A percentile compares a stretch with the other conserved stretches of the same genome.
Conservation (phyloP, 2,113 vertebrate species). For the Martes martes region DNA sequence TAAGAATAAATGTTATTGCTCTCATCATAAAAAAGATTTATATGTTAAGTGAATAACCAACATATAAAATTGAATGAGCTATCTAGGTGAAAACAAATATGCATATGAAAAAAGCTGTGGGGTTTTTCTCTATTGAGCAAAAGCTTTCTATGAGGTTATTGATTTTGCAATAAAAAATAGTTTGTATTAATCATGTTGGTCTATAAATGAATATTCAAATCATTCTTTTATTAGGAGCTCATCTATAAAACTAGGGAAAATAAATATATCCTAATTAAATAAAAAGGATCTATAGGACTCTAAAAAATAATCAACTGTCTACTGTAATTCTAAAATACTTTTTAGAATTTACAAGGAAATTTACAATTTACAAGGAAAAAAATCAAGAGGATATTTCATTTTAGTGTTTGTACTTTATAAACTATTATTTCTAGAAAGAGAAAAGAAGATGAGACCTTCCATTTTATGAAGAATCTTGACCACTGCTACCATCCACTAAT, state of each 20-base stretch:
- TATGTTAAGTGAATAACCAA: neutral
- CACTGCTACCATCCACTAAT: neutral
- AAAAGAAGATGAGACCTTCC: accelerated
- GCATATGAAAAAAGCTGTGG: neutral
- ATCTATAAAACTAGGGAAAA: neutral
- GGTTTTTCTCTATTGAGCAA: neutral
- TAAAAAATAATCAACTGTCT: neutral
- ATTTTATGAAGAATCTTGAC: neutral
- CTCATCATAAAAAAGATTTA: neutral
- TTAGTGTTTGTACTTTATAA: neutral
- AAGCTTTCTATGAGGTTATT: neutral
- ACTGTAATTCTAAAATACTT: neutral
- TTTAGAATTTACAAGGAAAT: neutral
- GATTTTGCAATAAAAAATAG: neutral
- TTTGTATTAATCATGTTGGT: neutral
- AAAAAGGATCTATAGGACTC: neutral
- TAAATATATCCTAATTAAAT: neutral
- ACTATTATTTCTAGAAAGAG: neutral
- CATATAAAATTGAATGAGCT: neutral
- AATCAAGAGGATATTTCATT: neutral
- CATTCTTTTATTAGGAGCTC: neutral
- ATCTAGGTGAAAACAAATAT: neutral
- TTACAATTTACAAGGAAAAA: neutral
- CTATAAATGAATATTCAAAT: neutral
- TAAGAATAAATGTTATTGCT: neutral